These are phyloP conservation scores for Eubasilissa regina DNA, from an alignment of 1,140 invertebrate species.

Conservation along the genomic window DNA sequence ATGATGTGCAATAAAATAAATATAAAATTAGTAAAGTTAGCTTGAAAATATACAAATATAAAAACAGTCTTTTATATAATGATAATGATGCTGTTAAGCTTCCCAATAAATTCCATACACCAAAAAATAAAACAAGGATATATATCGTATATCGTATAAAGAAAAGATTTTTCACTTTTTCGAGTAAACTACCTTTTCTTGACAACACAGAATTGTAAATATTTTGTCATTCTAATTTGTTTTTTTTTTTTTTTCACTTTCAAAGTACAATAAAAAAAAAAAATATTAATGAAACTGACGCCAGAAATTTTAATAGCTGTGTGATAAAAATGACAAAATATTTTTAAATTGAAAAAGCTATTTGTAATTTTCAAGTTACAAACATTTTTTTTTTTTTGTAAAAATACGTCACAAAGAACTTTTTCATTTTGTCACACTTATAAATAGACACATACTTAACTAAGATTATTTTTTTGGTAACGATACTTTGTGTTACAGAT, in stretches of 20 bases:
- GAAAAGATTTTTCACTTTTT: neutral
- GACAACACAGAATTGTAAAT: neutral
- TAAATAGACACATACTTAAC: neutral
- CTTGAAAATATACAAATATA: neutral
- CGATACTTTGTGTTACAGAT: slow-evolving; percentile 57
- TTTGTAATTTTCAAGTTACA: too few relatives aligned
- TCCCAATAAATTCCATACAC: slow-evolving; percentile 14
- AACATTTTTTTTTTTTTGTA: too few relatives aligned
- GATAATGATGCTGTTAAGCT: neutral
- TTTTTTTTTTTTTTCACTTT: too few relatives aligned
- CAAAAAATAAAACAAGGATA: slow-evolving; percentile 3
- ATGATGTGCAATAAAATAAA: too few relatives aligned
- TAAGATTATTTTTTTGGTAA: slow-evolving; percentile 47
- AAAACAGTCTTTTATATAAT: too few relatives aligned
- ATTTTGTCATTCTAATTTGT: neutral
- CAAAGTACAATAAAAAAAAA: too few relatives aligned
- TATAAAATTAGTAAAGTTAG: neutral
- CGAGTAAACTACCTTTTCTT: neutral
- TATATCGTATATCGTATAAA: neutral
- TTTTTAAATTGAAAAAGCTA: too few relatives aligned
- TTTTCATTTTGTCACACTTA: neutral
- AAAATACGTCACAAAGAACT: neutral
- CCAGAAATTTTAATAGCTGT: too few relatives aligned
- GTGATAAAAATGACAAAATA: too few relatives aligned
- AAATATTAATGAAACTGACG: too few relatives aligned